Evolutionary conservation across 2,797 vertebrate species (phyloP), one percentile per base, ranked within the genome.

Genomic region (Myioborus miniatus): DNA sequence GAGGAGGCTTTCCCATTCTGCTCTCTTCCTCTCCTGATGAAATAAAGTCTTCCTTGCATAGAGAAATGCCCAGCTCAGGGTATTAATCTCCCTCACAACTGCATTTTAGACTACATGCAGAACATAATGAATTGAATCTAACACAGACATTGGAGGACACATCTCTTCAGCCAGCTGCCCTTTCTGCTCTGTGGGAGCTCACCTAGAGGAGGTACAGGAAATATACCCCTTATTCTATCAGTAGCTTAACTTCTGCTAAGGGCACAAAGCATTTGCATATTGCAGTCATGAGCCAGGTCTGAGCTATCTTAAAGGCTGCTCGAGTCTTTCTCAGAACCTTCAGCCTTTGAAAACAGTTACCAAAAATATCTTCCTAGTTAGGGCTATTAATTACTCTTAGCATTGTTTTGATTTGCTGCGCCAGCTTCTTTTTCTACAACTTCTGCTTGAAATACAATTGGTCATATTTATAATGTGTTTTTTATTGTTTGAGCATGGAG

Each of bases 211-310:
- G 8, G 36, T 4, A 55, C 20, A 50, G 39, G 34, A 76, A 77
- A 49, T 15, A 17, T 1, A 8, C 0, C 16, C 11, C 12, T 36
- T 49, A 36, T 58, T 75, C 29, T n/a, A 23, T 23, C 30, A 34
- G 30, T 4, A 49, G 23, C 29, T 80, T 43, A 50, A 49, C 26
- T 83, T 69, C 18, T 18, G 37, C 52, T 74, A 47, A 52, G 3
- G 27, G 9, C 41, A 87, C 44, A 82, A 83, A 74, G 0, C 27
- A 18, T 67, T 52, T 88, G 46, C 22, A 46, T n/a, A 55, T 11
- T 11, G 2, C 20, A 30, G 22, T 36, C 59, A 32, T 50, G 46
- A 62, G 17, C 13, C 0, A 0, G 0, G 2, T 56, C 29, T 62
- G 60, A 81, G 62, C 8, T 39, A 55, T 3, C 47, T 44, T 46